A percentile compares a stretch with the other conserved stretches of the same genome.
phyloP scores from a whole-genome alignment of 2,113 vertebrate genomes.

The Delphinapterus leucas region DNA sequence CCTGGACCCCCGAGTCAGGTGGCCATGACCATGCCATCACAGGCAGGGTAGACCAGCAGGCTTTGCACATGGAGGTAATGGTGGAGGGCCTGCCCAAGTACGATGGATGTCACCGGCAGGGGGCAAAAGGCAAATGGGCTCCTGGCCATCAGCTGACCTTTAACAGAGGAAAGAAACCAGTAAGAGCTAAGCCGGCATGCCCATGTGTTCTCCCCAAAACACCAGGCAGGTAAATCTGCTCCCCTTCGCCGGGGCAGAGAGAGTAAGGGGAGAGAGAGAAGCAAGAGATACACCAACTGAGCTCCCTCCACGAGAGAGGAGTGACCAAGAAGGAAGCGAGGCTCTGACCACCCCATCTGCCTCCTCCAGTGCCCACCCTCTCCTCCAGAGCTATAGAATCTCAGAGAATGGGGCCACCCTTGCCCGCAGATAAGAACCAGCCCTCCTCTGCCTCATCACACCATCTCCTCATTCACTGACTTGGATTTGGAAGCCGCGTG shows the following conservation, averaged over 20 bases:
- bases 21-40: too few relatives aligned
- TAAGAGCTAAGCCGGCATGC: neutral
- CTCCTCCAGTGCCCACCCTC: neutral
- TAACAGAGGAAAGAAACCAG: neutral
- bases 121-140: neutral
- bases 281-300: neutral
- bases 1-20: neutral
- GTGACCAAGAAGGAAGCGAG: neutral
- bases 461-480: neutral
- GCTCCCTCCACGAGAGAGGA: neutral
- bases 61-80: neutral
- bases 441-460: neutral
- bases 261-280: neutral
- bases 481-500: neutral
- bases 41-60: neutral
- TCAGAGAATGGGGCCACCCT: neutral
- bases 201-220: neutral
- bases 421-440: neutral
- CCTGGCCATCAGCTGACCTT: neutral
- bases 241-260: neutral
- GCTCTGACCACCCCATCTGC: neutral
- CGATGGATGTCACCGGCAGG: neutral
- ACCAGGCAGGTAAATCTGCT: neutral
- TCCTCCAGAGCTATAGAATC: too few relatives aligned
- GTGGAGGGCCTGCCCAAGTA: neutral